Conservation (phyloP, 2,888 invertebrate species). For the Criorhina ranunculi region DNA sequence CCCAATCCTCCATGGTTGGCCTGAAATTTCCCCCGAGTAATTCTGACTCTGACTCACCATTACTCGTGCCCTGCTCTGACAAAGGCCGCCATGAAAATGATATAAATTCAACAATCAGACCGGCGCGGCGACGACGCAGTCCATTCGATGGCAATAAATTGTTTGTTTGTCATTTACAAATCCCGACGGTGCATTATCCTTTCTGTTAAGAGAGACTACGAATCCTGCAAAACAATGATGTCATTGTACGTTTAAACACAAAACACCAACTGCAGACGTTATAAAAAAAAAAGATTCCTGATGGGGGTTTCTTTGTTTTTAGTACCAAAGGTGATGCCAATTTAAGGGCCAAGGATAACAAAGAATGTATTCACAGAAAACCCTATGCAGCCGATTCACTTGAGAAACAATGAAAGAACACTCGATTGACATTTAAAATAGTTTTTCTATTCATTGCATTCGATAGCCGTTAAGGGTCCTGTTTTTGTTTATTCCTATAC, state of each 20-base stretch:
- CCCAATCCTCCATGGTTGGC: too few relatives aligned
- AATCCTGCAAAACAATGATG: constrained; percentile 15
- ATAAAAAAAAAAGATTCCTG: too few relatives aligned
- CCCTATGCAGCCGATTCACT: neutral
- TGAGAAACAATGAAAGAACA: neutral
- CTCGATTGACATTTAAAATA: constrained; percentile 7
- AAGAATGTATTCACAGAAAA: neutral
- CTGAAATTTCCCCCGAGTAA: too few relatives aligned
- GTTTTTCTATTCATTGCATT: constrained; percentile 38
- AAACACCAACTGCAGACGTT: neutral
- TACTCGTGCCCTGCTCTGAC: too few relatives aligned
- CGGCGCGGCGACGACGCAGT: constrained; percentile 3
- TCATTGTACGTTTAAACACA: constrained; percentile 24
- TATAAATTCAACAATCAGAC: too few relatives aligned
- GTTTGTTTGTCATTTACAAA: neutral
- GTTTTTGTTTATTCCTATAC: constrained; percentile 28
- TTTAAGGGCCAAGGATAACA: neutral
- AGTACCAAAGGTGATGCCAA: too few relatives aligned
- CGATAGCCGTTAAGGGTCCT: constrained; percentile 41
- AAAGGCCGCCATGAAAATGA: too few relatives aligned
- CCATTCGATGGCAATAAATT: constrained; percentile 44
- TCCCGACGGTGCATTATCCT: constrained; percentile 16
- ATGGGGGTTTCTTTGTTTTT: neutral
- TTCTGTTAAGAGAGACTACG: neutral
- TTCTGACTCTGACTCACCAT: too few relatives aligned